phyloP scores from a whole-genome alignment of 2,113 vertebrate genomes.

The Aptenodytes patagonicus region DNA sequence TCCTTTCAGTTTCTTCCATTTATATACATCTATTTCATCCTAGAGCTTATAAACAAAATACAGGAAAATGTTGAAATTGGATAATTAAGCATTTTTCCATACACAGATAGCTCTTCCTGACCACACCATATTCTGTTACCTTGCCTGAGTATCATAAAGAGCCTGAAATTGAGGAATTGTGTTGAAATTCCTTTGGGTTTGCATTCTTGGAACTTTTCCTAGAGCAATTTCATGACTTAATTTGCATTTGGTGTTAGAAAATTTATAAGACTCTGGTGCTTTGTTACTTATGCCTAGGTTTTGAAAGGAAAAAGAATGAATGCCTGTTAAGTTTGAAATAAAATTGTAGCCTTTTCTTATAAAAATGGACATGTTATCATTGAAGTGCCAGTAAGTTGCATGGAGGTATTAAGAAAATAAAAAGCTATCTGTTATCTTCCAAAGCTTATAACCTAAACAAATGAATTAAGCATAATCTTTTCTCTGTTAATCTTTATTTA shows the following conservation, averaged over 20 bases:
- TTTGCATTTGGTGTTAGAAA: constrained; percentile 59
- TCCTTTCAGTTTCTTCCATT: not conserved
- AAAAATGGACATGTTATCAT: not conserved
- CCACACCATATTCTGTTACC: not conserved
- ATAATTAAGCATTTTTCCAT: not conserved
- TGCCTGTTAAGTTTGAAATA: constrained; percentile 11
- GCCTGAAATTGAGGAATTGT: not conserved
- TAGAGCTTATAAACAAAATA: not conserved
- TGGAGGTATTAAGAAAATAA: not conserved
- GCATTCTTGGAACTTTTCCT: constrained; percentile 54
- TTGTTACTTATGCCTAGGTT: constrained; percentile 28
- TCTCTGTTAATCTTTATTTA: not conserved
- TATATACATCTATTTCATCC: not conserved
- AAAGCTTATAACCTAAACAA: not conserved
- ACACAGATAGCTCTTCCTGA: not conserved
- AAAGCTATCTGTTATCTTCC: not conserved
- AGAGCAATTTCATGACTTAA: constrained; percentile 1
- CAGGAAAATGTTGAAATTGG: not conserved
- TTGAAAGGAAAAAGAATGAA: constrained; percentile 20
- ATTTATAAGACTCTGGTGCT: constrained; percentile 58
- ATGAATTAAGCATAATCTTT: not conserved
- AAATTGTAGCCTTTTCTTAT: constrained; percentile 4
- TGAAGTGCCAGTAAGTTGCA: not conserved
- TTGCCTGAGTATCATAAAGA: not conserved
- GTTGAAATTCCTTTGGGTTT: constrained; percentile 23